Evolutionary conservation across 1,140 invertebrate species (phyloP), one percentile per base, ranked within the genome.

Genomic region (Halictus rubicundus): DNA sequence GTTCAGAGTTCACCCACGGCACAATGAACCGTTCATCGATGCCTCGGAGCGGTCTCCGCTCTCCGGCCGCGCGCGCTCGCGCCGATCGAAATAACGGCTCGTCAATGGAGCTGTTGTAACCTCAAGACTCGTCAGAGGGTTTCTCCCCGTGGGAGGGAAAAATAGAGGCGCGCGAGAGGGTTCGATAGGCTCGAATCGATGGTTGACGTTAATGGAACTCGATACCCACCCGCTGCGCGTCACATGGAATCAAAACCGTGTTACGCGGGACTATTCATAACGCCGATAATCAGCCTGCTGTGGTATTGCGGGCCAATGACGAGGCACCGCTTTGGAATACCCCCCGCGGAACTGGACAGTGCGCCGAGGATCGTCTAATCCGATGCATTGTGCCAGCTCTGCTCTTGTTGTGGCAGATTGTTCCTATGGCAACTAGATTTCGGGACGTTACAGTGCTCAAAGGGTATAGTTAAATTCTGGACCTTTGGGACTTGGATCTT

Each of bases 231-330:
- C 77, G 86, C 73, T 81, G 78, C 61, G 86, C 79, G 76, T 73
- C 72, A 63, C 54, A 63, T 64, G 54, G 69, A 37, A 68, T 71
- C 19, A 73, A 78, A 59, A 78, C 81, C 81, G 79, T 82, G 88
- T 88, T 89, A 89, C 87, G 81, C 88, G 68, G 49, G 61, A 77
- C 86, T 85, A 82, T 86, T 88, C 80, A 77, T 64, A 82, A 83
- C 76, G 70, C 81, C 83, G 81, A 80, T 82, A 59, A 82, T 79
- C 68, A 21, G 14, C 21, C 39, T 61, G 71, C 59, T 37, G 39
- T 12, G 19, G 69, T 71, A 88, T 89, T 84, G 83, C 87, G 63
- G 71, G 49, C 66, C 77, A 72, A 84, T 89, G 88, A 89, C 78
- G 71, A 71, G 64, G 85, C 86, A 82, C 54, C 68, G 25, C 32